Conservation (phyloP, 2,113 vertebrate species). For the Oreochromis spilurus region DNA sequence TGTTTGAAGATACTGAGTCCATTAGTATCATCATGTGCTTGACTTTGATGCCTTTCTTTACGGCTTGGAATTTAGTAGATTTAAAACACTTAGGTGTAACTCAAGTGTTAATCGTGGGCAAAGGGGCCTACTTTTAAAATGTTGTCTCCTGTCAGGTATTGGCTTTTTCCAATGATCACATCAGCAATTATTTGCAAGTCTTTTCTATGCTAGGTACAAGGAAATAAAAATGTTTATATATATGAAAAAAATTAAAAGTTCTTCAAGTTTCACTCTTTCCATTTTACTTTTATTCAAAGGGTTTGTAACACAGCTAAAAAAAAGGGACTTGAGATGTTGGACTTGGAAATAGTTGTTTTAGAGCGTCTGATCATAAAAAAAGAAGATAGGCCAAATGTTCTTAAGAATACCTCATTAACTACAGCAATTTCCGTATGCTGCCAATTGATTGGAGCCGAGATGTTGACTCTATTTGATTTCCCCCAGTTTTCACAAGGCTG, state of each 20-base stretch:
- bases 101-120: not conserved
- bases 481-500: not conserved
- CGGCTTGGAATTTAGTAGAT: not conserved
- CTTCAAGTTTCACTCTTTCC: not conserved
- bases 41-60: not conserved
- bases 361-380: not conserved
- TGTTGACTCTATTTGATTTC: constrained; percentile 27
- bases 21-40: not conserved
- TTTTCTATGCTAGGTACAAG: not conserved
- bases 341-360: not conserved
- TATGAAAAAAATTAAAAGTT: not conserved
- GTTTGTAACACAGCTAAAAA: not conserved
- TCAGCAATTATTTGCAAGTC: not conserved
- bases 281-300: not conserved
- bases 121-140: not conserved
- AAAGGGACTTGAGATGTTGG: not conserved
- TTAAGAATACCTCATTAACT: constrained; percentile 25
- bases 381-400: not conserved
- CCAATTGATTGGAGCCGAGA: constrained; percentile 8
- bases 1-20: not conserved
- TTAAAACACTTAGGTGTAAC: not conserved
- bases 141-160: not conserved
- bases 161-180: not conserved
- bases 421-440: constrained; percentile 18
- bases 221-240: not conserved